Evolutionary conservation across 2,797 vertebrate genomes (phyloP).

Genomic region (Champsocephalus esox): DNA sequence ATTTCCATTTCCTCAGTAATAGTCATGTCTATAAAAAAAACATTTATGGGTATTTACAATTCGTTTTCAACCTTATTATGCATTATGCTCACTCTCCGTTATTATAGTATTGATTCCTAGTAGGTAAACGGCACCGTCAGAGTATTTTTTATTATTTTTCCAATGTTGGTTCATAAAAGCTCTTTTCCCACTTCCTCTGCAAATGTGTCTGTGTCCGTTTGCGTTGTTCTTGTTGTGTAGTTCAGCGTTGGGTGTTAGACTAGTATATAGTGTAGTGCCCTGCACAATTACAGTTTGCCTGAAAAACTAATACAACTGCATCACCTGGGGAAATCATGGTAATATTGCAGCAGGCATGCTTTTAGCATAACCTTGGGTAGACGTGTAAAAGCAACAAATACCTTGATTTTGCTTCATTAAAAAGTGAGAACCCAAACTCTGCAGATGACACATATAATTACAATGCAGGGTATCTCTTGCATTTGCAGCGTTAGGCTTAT

Average conservation of each 20-base stretch:
- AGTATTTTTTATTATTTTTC: conserved; percentile 80
- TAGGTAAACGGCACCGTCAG: conserved; percentile 75
- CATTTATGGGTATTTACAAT: conserved; percentile 79
- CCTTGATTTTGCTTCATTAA: conserved; percentile 3
- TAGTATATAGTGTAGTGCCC: background rate
- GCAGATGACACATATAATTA: background rate
- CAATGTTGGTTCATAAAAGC: conserved; percentile 73
- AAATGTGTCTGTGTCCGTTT: conserved; percentile 38
- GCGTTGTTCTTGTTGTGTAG: conserved; percentile 15
- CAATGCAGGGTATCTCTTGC: background rate
- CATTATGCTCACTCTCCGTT: conserved; percentile 78
- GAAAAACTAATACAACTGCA: conserved; percentile 9
- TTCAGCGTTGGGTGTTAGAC: conserved; percentile 1
- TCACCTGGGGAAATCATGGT: background rate
- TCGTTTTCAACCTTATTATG: conserved; percentile 76
- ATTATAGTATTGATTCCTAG: conserved; percentile 81
- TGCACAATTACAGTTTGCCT: conserved; percentile 15
- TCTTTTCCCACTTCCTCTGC: conserved; percentile 74
- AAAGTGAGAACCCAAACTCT: background rate
- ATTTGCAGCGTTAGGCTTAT: conserved; percentile 1
- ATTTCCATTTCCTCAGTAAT: conserved; percentile 83
- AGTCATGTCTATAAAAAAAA: conserved; percentile 71
- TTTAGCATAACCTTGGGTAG: background rate
- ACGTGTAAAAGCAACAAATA: background rate
- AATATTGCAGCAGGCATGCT: conserved; percentile 1